These are phyloP conservation scores for Sphecodes monilicornis DNA, from an alignment of 2,888 invertebrate species.

Conservation along the genomic window DNA sequence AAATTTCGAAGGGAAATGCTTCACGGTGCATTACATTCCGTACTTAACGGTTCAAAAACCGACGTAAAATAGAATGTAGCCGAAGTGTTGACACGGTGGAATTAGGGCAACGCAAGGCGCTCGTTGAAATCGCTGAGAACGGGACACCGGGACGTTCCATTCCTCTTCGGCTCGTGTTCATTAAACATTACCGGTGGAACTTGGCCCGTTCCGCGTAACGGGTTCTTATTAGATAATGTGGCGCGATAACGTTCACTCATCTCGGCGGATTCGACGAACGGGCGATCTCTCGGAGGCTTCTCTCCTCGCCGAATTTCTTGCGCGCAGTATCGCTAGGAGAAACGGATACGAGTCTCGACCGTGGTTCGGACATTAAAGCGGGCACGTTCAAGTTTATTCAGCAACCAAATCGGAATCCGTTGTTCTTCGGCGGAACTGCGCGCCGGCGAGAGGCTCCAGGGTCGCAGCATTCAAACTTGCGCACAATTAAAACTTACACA, in stretches of 20 bases:
- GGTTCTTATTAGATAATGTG: conserved; percentile 3
- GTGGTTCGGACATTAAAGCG: conserved; percentile 8
- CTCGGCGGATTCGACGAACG: not conserved
- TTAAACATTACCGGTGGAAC: not conserved
- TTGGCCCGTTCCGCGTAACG: conserved; percentile 3
- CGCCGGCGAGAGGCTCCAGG: conserved; percentile 25
- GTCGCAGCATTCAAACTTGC: conserved; percentile 41
- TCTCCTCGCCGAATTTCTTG: conserved; percentile 4
- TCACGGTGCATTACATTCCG: not conserved
- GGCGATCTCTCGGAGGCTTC: not conserved
- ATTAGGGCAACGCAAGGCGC: not conserved
- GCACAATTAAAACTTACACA: conserved; percentile 56
- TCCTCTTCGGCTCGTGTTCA: not conserved
- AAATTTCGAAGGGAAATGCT: not conserved
- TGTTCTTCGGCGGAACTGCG: conserved; percentile 5
- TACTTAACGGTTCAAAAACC: not conserved
- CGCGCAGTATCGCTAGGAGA: not conserved
- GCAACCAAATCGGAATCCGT: conserved; percentile 44
- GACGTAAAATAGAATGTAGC: not conserved
- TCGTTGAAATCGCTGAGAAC: not conserved
- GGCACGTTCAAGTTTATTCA: conserved; percentile 45
- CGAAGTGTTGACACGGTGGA: not conserved
- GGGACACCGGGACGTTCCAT: not conserved
- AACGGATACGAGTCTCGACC: not conserved
- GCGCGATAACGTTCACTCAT: not conserved